Base-by-base conservation (phyloP, 2,797 vertebrate genomes). In the Tokudaia muenninki region DNA sequence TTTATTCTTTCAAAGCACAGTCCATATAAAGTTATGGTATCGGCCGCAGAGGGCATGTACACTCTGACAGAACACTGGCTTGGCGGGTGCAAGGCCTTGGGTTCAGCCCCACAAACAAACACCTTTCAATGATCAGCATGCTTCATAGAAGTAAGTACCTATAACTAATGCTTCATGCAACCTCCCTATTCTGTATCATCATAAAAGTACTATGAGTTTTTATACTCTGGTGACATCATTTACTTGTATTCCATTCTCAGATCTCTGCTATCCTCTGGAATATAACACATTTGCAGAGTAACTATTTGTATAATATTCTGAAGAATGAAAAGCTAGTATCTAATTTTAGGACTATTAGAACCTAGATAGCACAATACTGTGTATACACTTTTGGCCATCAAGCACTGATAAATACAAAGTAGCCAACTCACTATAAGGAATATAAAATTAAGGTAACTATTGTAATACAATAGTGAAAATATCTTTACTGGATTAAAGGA, bases 401-500 rank as follows among this genome's bases (percentile, higher is more conserved):
- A 34, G 47, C 57, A 78, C 9, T 12, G 77, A 41, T 31, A 57
- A 34, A 59, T 44, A 82, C 1, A 92, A 90, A 83, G 22, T 34
- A 92, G 72, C 10, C 44, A 47, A 31, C 26, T 82, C 22, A 65
- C 59, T 13, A 72, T 67, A n/a, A 86, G 63, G 26, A 74, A 70
- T 22, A 26, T 86, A 92, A 94, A 74, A 70, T 34, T 50, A 93
- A 77, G 67, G 12, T 65, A n/a, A 1, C 52, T 55, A 57, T 83
- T 87, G 88, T 12, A 72, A 55, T 55, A 89, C 1, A 90, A 78
- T 78, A 65, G 17, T 74, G n/a, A 79, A 93, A 95, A 41, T 83
- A 96, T 55, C 52, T 65, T 31, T 78, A 93, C 50, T 29, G 50
- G 61, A n/a, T 86, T 74, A 86, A 90, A 94, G 21, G n/a, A 79